Evolutionary conservation across 2,888 invertebrate genomes (phyloP), one percentile per base, ranked within the genome.

Genomic region (Chaetoderma sp.): DNA sequence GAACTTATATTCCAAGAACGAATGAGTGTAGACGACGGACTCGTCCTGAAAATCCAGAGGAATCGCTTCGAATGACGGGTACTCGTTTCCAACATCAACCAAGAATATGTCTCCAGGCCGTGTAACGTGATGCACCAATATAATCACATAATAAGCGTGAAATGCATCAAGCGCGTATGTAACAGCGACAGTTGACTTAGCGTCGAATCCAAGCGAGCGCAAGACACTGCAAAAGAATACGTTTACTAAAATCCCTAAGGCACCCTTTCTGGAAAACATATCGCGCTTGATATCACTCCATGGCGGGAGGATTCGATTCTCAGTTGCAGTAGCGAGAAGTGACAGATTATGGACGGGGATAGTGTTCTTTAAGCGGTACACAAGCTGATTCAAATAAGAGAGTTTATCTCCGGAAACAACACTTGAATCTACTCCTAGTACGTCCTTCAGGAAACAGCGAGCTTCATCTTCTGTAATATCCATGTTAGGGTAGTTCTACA

Each of bases 1-100:
- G 30, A 52, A 52, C 21, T 52, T 52, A 33, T 52, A 52, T 28
- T 52, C 52, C 52, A 52, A 52, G 16, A 32, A 52, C 16, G 52
- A 52, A 23, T 52, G 52, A 52, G n/a, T 28, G 32, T 52, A 52
- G 4, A 18, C 52, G 6, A 33, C 30, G 4, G 52, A 52, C n/a
- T 52, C 52, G 16, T 52, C 52, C 1, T 21, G 10, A 8, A 52
- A 52, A 16, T 13, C 27, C 32, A 52, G 23, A 2, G 52, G 52
- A n/a, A 52, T 21, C n/a, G 52, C 52, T 28, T 52, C 52, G 13
- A 52, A 23, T n/a, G 52, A 32, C 16, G 52, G 52, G 30, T 52
- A 28, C 21, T 52, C 52, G 52, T 52, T 52, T 16, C 52, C 52
- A 16, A 52, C 52, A 23, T 52, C 52, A 2, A 52, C 52, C 13